A percentile compares a stretch with the other conserved stretches of the same genome.
Evolutionary conservation across 2,797 vertebrate species (phyloP).

Genomic region (Emydoidea blandingii): DNA sequence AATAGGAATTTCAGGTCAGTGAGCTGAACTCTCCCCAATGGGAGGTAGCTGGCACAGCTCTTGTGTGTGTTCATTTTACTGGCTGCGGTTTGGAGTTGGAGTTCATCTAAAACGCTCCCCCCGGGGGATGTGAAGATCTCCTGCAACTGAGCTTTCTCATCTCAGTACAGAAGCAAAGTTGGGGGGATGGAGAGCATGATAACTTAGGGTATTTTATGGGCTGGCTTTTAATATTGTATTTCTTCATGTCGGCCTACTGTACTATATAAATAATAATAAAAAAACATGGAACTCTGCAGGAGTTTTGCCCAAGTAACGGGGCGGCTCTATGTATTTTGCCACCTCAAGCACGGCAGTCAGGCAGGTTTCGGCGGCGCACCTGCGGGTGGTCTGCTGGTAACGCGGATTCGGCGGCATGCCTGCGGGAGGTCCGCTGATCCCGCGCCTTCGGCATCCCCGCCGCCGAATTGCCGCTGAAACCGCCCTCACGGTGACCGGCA

Average conservation of each 20-base stretch:
- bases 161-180: background rate
- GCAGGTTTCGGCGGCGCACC: too few species aligned
- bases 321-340: too few species aligned
- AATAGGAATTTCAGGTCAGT: background rate
- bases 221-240: accelerated
- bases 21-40: background rate
- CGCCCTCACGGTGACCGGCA: too few species aligned
- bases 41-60: background rate
- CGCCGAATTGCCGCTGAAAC: too few species aligned
- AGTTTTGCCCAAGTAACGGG: background rate
- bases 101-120: background rate
- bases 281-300: background rate
- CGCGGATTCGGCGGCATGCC: too few species aligned
- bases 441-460: too few species aligned
- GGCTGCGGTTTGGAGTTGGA: background rate
- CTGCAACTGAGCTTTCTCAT: background rate
- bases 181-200: accelerated
- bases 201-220: accelerated
- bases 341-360: too few species aligned
- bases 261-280: background rate
- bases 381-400: too few species aligned
- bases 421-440: too few species aligned
- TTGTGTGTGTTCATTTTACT: background rate
- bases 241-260: background rate
- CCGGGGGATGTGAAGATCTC: accelerated